phyloP scores from a whole-genome alignment of 2,888 invertebrate species.

The Protodeltote pygarga region DNA sequence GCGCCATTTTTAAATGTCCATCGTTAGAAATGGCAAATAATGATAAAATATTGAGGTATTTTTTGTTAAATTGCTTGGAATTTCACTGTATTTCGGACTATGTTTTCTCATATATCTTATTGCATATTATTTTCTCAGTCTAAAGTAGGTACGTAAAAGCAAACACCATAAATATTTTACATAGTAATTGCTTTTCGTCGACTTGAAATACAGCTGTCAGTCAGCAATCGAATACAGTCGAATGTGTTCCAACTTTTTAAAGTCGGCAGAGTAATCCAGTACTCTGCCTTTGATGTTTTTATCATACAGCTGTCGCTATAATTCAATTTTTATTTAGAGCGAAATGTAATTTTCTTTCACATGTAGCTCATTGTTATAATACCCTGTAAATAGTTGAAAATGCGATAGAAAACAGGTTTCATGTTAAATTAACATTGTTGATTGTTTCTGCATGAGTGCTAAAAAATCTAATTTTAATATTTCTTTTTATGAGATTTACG shows the following conservation, averaged over 20 bases:
- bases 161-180: not conserved
- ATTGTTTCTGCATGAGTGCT: constrained; percentile 69
- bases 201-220: constrained; percentile 3
- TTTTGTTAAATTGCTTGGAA: not conserved
- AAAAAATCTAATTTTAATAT: constrained; percentile 46
- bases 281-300: constrained; percentile 10
- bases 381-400: constrained; percentile 29
- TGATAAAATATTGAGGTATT: not conserved
- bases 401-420: constrained; percentile 41
- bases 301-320: constrained; percentile 9
- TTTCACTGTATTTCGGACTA: constrained; percentile 3
- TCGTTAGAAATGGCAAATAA: constrained; percentile 3
- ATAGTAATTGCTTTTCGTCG: constrained; percentile 1
- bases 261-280: not conserved
- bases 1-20: not conserved
- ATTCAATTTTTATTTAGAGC: constrained; percentile 1
- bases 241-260: not conserved
- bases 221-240: not conserved
- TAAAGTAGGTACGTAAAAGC: not conserved
- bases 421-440: constrained; percentile 57
- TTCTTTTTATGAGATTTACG: constrained; percentile 29
- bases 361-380: constrained; percentile 12
- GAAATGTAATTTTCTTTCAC: constrained; percentile 1
- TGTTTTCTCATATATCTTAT: constrained; percentile 8
- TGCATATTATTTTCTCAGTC: not conserved